phyloP scores from a whole-genome alignment of 2,797 vertebrate genomes.

The Semaprochilodus insignis region DNA sequence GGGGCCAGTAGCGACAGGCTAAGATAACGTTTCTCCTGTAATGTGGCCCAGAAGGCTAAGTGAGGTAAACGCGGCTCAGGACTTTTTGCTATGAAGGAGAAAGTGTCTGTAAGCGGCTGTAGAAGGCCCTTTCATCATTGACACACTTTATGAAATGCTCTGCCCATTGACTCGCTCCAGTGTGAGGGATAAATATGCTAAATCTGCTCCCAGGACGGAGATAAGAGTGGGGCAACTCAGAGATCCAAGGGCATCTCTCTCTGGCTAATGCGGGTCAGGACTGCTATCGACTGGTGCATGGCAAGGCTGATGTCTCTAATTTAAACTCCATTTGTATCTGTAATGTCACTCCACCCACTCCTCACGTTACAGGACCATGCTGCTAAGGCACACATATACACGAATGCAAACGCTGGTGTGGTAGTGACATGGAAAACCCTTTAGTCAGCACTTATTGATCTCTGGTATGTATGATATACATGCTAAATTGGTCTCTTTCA shows the following conservation, averaged over 20 bases:
- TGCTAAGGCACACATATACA: constrained; percentile 13
- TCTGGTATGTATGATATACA: constrained; percentile 28
- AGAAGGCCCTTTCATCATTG: constrained; percentile 13
- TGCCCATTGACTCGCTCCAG: constrained; percentile 4
- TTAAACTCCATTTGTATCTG: constrained; percentile 60
- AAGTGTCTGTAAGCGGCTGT: background rate
- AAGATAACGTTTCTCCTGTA: background rate
- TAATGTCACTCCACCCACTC: constrained; percentile 33
- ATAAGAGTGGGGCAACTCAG: constrained; percentile 46
- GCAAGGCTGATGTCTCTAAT: constrained; percentile 54
- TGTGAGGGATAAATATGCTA: constrained; percentile 38
- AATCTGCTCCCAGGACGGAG: constrained; percentile 41
- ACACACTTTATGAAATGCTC: constrained; percentile 25
- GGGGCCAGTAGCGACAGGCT: background rate
- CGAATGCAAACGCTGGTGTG: constrained; percentile 13
- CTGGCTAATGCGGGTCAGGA: constrained; percentile 47
- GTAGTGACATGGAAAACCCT: constrained; percentile 40
- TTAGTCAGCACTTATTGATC: constrained; percentile 56
- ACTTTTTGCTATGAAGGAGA: background rate
- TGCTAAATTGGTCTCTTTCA: constrained; percentile 10
- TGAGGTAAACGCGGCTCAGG: background rate
- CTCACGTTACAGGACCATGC: constrained; percentile 27
- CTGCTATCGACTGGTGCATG: constrained; percentile 51
- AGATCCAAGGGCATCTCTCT: constrained; percentile 54
- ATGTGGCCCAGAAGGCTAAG: background rate